Conservation (phyloP, 1,140 invertebrate genomes). For the Magallana gigas region DNA sequence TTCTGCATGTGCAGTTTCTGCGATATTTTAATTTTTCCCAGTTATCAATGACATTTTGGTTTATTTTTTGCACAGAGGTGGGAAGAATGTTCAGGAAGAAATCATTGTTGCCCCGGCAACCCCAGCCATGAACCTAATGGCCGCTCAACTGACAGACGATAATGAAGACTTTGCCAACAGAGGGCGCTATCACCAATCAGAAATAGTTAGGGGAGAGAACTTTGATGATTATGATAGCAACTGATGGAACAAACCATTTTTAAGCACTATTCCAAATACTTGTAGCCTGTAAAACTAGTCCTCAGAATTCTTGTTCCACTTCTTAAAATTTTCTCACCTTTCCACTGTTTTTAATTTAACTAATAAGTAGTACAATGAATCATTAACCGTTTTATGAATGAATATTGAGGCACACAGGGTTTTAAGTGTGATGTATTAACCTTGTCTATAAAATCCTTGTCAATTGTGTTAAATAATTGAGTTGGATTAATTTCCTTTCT, state of each 20-base stretch:
- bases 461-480: too few species aligned
- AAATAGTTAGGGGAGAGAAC: constrained; percentile 77
- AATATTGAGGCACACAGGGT: too few species aligned
- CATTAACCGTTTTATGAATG: too few species aligned
- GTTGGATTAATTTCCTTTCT: too few species aligned
- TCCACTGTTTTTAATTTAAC: too few species aligned
- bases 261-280: too few species aligned
- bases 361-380: too few species aligned
- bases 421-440: too few species aligned
- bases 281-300: too few species aligned
- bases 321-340: too few species aligned
- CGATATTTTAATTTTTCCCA: background rate
- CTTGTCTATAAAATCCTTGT: too few species aligned
- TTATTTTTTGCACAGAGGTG: constrained; percentile 59
- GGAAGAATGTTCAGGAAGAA: constrained; percentile 83
- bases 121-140: constrained; percentile 88
- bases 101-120: constrained; percentile 93
- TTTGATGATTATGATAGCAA: constrained; percentile 75
- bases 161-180: constrained; percentile 95
- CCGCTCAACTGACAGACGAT: constrained; percentile 94
- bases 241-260: background rate
- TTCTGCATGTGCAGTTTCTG: background rate
- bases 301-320: too few species aligned
- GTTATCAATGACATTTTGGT: background rate
- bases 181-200: constrained; percentile 91